Base-by-base conservation (phyloP, 2,888 invertebrate species). In the Panopea generosa region DNA sequence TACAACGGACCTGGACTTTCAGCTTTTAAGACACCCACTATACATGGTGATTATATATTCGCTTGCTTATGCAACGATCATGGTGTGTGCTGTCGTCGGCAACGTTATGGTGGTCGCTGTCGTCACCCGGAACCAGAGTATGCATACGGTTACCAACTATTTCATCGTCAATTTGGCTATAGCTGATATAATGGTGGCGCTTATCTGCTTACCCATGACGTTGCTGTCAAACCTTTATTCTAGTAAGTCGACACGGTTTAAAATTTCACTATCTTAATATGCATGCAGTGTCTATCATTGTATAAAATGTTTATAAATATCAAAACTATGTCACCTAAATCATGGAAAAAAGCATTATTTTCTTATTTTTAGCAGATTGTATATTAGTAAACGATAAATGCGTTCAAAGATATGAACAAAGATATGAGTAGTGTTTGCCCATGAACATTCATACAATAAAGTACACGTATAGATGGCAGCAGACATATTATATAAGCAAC, bases 81-180 rank as follows among this genome's bases (percentile, higher is more conserved):
- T 92, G 80, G 62, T 91, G 1, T 76, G 90, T 18, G 92, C 92
- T 11, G 79, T 92, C 3, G 73, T 91, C 16, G 92, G 92, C 7
- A 92, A 92, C 66, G 79, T 87, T 26, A 89, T 92, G 83, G 92
- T 92, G 9, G 89, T 92, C 9, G 83, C 87, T 4, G 91, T 92
- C 1, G 92, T 92, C 7, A 73, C 84, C 45, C 82, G 89, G 38
- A 90, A 89, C 4, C 89, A 90, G 2, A 75, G 90, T 29, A 92
- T 92, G 92, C 87, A 91, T 70, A 91, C 87, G 2, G 92, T 92
- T 16, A 92, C 93, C 52, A 87, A 90, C 66, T 87, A 86, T 75
- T 88, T 90, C 82, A 89, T 90, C 65, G 89, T 87, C 45, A 90
- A 89, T 68, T 81, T 90, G 70, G 89, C 89, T 0, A 77, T 90